phyloP scores from a whole-genome alignment of 1,140 invertebrate genomes.

The Drosophila insularis region DNA sequence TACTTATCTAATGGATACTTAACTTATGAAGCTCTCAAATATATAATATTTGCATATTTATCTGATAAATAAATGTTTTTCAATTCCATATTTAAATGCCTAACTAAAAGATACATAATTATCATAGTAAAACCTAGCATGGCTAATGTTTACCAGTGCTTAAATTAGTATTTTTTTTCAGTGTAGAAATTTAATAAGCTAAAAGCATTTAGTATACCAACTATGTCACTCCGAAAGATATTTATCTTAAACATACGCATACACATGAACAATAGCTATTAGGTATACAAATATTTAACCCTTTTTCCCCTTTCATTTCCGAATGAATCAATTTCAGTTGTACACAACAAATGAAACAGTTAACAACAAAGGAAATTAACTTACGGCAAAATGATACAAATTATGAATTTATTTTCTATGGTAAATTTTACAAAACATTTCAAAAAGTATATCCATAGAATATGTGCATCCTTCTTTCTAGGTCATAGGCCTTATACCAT shows the following conservation, averaged over 20 bases:
- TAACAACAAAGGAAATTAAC: constrained; percentile 8
- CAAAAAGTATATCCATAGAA: not conserved
- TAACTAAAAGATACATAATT: no score
- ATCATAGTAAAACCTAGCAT: no score
- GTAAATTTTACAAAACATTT: constrained; percentile 11
- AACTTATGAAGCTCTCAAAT: no score
- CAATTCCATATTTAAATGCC: no score
- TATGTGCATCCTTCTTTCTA: constrained; percentile 4
- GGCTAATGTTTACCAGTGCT: no score
- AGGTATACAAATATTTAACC: constrained; percentile 50
- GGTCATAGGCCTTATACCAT: constrained; percentile 71
- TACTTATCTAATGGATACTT: not conserved
- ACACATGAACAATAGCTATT: constrained; percentile 42
- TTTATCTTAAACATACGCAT: constrained; percentile 74
- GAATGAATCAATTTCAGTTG: constrained; percentile 11
- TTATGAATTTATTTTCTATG: constrained; percentile 72
- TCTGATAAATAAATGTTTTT: no score
- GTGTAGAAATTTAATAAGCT: constrained; percentile 68
- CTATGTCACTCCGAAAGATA: constrained; percentile 56
- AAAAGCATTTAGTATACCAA: constrained; percentile 61
- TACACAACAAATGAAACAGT: constrained; percentile 29
- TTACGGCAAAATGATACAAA: constrained; percentile 56
- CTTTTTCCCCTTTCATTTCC: not conserved
- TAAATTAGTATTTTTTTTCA: constrained; percentile 31
- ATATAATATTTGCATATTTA: no score